Evolutionary conservation across 2,888 invertebrate genomes (phyloP).

Genomic region (Eueremaeus valkanovi): DNA sequence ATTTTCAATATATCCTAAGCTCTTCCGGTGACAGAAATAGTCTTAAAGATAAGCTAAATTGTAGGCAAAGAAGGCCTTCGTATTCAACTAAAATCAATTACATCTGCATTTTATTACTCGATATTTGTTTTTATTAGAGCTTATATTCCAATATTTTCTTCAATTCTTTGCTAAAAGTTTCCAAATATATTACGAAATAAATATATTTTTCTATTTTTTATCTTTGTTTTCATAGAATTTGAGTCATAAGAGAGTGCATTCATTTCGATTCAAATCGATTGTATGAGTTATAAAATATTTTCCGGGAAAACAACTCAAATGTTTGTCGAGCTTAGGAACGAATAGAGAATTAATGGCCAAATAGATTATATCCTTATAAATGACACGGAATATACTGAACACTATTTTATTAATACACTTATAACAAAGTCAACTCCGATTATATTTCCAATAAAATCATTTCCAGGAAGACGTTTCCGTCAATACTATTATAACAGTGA

Average conservation of each 20-base stretch:
- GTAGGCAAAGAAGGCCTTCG: not conserved
- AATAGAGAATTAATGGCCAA: not conserved
- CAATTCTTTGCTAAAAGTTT: not conserved
- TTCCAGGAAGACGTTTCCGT: not conserved
- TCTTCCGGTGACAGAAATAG: slow-evolving; percentile 29
- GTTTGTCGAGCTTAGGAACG: not conserved
- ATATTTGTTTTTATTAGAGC: not conserved
- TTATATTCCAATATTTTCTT: not conserved
- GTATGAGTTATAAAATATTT: not conserved
- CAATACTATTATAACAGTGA: too few species aligned
- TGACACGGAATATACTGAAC: too few species aligned
- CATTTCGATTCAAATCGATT: not conserved
- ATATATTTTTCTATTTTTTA: too few species aligned
- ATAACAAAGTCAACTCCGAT: too few species aligned
- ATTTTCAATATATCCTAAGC: slow-evolving; percentile 25
- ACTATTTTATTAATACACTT: not conserved
- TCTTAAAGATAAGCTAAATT: slow-evolving; percentile 16
- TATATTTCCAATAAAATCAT: not conserved
- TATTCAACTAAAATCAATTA: not conserved
- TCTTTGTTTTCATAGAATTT: not conserved
- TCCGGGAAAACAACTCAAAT: not conserved
- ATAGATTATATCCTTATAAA: not conserved
- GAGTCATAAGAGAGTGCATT: too few species aligned
- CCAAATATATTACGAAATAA: too few species aligned
- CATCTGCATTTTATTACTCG: not conserved